These are phyloP conservation scores for Galerucella nymphaeae DNA, from an alignment of 2,888 invertebrate genomes.

Conservation along the genomic window DNA sequence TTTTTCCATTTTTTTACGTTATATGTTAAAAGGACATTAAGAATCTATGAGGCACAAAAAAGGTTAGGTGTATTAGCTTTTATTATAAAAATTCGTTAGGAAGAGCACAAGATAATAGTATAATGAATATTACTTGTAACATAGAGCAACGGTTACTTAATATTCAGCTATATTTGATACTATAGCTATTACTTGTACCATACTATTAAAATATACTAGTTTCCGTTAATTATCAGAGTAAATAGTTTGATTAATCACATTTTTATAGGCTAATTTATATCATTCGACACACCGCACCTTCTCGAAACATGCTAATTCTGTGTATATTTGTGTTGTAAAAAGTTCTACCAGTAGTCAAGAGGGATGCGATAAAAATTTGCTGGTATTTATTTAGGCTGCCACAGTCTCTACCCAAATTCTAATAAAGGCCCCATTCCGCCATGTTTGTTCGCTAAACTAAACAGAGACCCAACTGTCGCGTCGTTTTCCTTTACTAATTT, in stretches of 20 bases:
- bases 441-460: conserved; percentile 57
- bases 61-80: too few species aligned
- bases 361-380: conserved; percentile 53
- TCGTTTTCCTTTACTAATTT: conserved; percentile 60
- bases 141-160: too few species aligned
- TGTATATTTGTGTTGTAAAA: conserved; percentile 38
- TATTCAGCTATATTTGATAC: too few species aligned
- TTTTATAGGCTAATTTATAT: conserved; percentile 17
- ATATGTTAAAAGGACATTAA: too few species aligned
- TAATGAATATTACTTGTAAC: too few species aligned
- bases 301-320: conserved; percentile 26
- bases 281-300: neutral
- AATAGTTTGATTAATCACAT: too few species aligned
- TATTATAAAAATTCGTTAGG: too few species aligned
- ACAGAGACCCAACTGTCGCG: conserved; percentile 50
- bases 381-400: conserved; percentile 51
- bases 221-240: neutral
- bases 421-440: conserved; percentile 59
- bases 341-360: conserved; percentile 31
- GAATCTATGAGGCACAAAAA: too few species aligned
- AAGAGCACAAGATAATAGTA: too few species aligned
- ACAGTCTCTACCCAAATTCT: conserved; percentile 54
- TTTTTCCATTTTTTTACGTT: too few species aligned
- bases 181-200: too few species aligned
- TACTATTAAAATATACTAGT: too few species aligned